Evolutionary conservation across 2,888 invertebrate species (phyloP).

Genomic region (Azorinus chamasolen): DNA sequence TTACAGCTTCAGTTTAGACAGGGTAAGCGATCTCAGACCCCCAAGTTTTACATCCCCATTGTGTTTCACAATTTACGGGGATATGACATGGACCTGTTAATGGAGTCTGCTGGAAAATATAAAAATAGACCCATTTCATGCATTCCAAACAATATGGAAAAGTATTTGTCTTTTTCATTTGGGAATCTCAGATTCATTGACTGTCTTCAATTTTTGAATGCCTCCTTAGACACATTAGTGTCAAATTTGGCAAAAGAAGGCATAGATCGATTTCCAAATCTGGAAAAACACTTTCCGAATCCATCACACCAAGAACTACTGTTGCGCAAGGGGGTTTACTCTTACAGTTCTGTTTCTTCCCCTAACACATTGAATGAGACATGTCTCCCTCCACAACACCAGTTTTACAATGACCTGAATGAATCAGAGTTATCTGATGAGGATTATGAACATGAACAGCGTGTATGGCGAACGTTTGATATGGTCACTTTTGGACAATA

Average conservation of each 20-base stretch:
- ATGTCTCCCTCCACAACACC: slow-evolving; percentile 33
- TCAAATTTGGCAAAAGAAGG: slow-evolving; percentile 12
- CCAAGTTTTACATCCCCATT: slow-evolving; percentile 38
- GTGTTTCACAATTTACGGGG: slow-evolving; percentile 54
- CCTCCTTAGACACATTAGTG: slow-evolving; percentile 41
- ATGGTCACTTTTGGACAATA: slow-evolving; percentile 52
- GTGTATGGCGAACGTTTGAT: slow-evolving; percentile 61
- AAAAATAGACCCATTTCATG: slow-evolving; percentile 43
- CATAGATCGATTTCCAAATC: not conserved
- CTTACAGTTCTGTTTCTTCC: slow-evolving; percentile 9
- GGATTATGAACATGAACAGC: slow-evolving; percentile 54
- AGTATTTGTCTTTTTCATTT: slow-evolving; percentile 64
- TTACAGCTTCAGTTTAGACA: not conserved
- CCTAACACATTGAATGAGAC: slow-evolving; percentile 46
- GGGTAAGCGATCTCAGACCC: not conserved
- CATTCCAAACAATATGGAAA: slow-evolving; percentile 66
- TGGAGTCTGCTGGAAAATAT: slow-evolving; percentile 23
- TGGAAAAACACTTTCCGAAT: slow-evolving; percentile 16
- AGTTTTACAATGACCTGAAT: slow-evolving; percentile 41
- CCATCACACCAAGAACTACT: slow-evolving; percentile 7
- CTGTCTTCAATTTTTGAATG: slow-evolving; percentile 39
- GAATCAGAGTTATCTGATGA: slow-evolving; percentile 54
- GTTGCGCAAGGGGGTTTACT: slow-evolving; percentile 44
- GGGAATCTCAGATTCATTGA: slow-evolving; percentile 66
- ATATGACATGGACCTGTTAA: slow-evolving; percentile 40